These are phyloP conservation scores for Petromus typicus DNA, from an alignment of 2,113 vertebrate species.

Conservation along the genomic window DNA sequence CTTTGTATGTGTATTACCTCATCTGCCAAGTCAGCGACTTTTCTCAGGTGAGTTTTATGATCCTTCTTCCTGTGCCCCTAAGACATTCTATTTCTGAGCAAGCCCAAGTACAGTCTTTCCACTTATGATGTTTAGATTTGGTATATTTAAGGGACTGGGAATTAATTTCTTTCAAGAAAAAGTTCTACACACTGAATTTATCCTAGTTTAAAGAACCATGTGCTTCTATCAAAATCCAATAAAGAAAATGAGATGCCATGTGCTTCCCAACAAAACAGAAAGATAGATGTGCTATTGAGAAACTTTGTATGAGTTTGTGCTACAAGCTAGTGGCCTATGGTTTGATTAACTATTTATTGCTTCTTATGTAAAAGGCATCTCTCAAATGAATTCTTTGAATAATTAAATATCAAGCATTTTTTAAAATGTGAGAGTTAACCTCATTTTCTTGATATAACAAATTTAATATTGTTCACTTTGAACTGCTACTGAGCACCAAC, in stretches of 20 bases:
- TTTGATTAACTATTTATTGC: conserved; percentile 54
- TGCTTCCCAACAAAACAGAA: not conserved
- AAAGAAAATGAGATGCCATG: conserved; percentile 26
- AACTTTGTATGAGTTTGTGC: conserved; percentile 42
- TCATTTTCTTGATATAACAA: conserved; percentile 29
- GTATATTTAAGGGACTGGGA: not conserved
- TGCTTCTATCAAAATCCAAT: conserved; percentile 15
- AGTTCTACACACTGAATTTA: conserved; percentile 18
- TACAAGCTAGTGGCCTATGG: not conserved
- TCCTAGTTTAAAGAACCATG: conserved; percentile 31
- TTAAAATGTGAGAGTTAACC: conserved; percentile 23
- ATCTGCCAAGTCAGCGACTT: conserved; percentile 28
- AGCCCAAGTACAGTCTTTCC: not conserved
- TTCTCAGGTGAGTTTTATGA: not conserved
- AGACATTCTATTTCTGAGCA: not conserved
- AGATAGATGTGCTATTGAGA: not conserved
- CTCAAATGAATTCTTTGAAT: conserved; percentile 15
- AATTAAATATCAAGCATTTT: conserved; percentile 53
- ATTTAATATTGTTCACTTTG: not conserved
- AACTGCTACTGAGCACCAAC: conserved; percentile 1
- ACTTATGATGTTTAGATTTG: conserved; percentile 3
- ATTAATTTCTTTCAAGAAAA: conserved; percentile 23
- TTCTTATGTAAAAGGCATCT: conserved; percentile 55
- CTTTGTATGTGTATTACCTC: not conserved
- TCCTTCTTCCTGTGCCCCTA: not conserved